A percentile compares a stretch with the other conserved stretches of the same genome.
Evolutionary conservation across 2,113 vertebrate species (phyloP).

Genomic region (Alces alces): DNA sequence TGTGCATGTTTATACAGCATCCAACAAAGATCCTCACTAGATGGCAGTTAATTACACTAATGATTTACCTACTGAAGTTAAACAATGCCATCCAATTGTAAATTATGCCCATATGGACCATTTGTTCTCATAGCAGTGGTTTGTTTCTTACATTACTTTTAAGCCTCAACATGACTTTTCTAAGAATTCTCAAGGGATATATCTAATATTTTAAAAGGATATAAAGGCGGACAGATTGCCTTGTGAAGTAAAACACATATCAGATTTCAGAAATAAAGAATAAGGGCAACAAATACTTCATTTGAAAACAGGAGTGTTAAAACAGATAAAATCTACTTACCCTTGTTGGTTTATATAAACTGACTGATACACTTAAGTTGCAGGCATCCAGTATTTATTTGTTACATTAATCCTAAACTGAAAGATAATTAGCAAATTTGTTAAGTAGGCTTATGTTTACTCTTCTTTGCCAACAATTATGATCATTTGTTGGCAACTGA

Average conservation of each 20-base stretch:
- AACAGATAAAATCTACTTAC: not conserved
- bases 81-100: not conserved
- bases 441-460: not conserved
- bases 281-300: not conserved
- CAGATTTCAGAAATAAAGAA: not conserved
- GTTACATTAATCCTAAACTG: not conserved
- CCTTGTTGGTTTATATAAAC: not conserved
- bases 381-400: not conserved
- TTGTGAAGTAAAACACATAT: not conserved
- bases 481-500: not conserved
- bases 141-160: not conserved
- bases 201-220: not conserved
- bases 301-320: not conserved
- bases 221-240: not conserved
- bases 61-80: not conserved
- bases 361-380: not conserved
- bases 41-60: not conserved
- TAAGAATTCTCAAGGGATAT: not conserved
- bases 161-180: not conserved
- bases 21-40: not conserved
- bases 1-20: not conserved
- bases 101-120: not conserved
- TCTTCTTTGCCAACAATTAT: not conserved
- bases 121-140: not conserved
- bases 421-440: not conserved